Percentiles rank a stretch among this genome's conserved stretches.
phyloP scores from a whole-genome alignment of 2,113 vertebrate species.

The Sander lucioperca region DNA sequence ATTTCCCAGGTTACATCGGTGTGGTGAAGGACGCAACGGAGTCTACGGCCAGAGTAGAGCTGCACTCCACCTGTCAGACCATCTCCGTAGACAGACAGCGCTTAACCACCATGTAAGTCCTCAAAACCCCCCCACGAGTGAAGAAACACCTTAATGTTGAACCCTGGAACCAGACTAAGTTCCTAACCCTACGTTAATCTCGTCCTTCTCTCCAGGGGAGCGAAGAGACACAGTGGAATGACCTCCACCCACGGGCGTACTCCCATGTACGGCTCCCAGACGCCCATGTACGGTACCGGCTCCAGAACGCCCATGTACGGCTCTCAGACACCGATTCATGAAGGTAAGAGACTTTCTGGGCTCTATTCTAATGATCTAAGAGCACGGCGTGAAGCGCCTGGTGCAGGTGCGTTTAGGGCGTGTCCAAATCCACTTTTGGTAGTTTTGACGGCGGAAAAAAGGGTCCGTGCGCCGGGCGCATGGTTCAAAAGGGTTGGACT shows the following conservation, averaged over 20 bases:
- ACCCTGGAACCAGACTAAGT: too few relatives aligned
- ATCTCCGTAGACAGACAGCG: slow-evolving; percentile 96
- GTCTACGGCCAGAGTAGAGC: slow-evolving; percentile 92
- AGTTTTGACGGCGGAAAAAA: too few relatives aligned
- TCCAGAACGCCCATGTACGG: slow-evolving; percentile 96
- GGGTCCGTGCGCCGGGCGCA: too few relatives aligned
- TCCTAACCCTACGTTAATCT: neutral
- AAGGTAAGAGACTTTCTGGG: slow-evolving; percentile 85
- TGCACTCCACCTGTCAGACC: slow-evolving; percentile 97
- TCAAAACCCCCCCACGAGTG: too few relatives aligned
- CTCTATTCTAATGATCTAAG: too few relatives aligned
- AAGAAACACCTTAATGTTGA: too few relatives aligned
- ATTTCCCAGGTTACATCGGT: slow-evolving; percentile 90
- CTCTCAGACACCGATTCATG: slow-evolving; percentile 93
- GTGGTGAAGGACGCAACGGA: slow-evolving; percentile 97
- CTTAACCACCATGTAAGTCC: slow-evolving; percentile 89
- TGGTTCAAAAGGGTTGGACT: too few relatives aligned
- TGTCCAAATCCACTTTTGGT: too few relatives aligned
- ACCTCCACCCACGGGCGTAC: slow-evolving; percentile 91
- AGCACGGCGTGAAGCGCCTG: too few relatives aligned
- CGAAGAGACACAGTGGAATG: slow-evolving; percentile 87
- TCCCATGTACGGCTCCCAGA: slow-evolving; percentile 94
- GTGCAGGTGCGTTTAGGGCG: too few relatives aligned
- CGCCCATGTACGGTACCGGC: slow-evolving; percentile 93
- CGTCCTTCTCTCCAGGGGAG: slow-evolving; percentile 80